Conservation (phyloP, 2,113 vertebrate genomes). For the Potamarius usumacintae region DNA sequence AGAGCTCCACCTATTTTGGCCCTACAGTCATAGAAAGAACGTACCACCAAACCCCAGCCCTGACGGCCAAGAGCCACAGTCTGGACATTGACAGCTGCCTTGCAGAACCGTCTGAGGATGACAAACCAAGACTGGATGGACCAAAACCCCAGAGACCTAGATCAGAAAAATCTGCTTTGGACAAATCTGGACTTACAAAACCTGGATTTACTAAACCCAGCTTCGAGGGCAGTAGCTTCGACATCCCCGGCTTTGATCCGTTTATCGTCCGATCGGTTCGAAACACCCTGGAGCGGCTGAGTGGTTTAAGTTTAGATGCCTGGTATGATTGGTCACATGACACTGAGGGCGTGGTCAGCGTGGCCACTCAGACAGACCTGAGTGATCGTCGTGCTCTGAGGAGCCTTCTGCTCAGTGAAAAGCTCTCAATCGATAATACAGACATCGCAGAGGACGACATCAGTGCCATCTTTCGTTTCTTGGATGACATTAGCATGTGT, state of each 20-base stretch:
- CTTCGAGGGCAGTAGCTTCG: constrained; percentile 44
- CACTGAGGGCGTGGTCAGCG: constrained; percentile 73
- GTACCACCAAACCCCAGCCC: constrained; percentile 70
- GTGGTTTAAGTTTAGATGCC: constrained; percentile 51
- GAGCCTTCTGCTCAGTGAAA: constrained; percentile 77
- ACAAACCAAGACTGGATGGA: constrained; percentile 47
- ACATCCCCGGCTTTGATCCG: constrained; percentile 52
- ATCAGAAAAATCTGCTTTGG: constrained; percentile 49
- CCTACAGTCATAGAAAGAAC: constrained; percentile 70
- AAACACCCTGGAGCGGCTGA: constrained; percentile 51
- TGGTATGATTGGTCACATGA: constrained; percentile 54
- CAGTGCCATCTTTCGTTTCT: constrained; percentile 93
- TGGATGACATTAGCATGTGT: constrained; percentile 95
- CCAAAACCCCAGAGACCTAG: constrained; percentile 26
- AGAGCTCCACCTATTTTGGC: constrained; percentile 94
- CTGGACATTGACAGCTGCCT: constrained; percentile 73
- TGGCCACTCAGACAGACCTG: constrained; percentile 90
- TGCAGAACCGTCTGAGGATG: constrained; percentile 10
- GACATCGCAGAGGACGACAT: constrained; percentile 90
- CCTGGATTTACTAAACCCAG: constrained; percentile 33
- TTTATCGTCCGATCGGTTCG: constrained; percentile 45
- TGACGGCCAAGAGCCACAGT: constrained; percentile 92
- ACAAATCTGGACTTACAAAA: constrained; percentile 45
- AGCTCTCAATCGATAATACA: constrained; percentile 89
- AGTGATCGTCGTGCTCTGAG: constrained; percentile 79